Evolutionary conservation across 2,888 invertebrate genomes (phyloP).

Genomic region (Melieria omissa): DNA sequence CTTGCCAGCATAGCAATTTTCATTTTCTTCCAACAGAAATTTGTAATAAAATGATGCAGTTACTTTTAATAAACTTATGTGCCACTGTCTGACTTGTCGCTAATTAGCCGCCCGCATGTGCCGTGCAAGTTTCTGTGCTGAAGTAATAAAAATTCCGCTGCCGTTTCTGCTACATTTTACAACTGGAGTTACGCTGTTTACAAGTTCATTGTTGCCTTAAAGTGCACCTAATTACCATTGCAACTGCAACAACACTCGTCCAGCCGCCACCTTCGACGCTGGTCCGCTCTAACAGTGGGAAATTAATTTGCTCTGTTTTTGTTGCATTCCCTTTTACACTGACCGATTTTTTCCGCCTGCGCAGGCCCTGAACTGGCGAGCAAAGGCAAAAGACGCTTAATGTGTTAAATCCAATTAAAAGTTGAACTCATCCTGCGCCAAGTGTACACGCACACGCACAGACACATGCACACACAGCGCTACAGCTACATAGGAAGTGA

Average conservation of each 20-base stretch:
- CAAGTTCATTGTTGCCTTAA: slow-evolving; percentile 7
- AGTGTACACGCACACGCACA: no score
- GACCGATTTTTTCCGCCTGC: slow-evolving; percentile 3
- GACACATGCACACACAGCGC: no score
- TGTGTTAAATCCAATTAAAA: slow-evolving; percentile 40
- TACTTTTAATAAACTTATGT: no score
- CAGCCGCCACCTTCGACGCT: background rate
- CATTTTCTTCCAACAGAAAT: no score
- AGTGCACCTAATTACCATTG: slow-evolving; percentile 7
- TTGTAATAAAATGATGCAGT: no score
- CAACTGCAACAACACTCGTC: background rate
- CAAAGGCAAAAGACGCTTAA: slow-evolving; percentile 31
- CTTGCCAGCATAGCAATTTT: no score
- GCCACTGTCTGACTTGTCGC: no score
- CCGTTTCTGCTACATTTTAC: no score
- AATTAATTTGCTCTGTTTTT: background rate
- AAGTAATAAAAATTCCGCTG: no score
- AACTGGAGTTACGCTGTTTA: no score
- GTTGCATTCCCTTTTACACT: background rate
- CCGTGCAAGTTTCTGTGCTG: no score
- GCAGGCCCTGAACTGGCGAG: slow-evolving; percentile 5
- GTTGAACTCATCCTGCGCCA: slow-evolving; percentile 27
- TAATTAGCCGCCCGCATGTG: no score
- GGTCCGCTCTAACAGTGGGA: background rate
- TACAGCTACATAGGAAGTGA: background rate